phyloP scores from a whole-genome alignment of 2,888 invertebrate species.

The Drosophila limbata region DNA sequence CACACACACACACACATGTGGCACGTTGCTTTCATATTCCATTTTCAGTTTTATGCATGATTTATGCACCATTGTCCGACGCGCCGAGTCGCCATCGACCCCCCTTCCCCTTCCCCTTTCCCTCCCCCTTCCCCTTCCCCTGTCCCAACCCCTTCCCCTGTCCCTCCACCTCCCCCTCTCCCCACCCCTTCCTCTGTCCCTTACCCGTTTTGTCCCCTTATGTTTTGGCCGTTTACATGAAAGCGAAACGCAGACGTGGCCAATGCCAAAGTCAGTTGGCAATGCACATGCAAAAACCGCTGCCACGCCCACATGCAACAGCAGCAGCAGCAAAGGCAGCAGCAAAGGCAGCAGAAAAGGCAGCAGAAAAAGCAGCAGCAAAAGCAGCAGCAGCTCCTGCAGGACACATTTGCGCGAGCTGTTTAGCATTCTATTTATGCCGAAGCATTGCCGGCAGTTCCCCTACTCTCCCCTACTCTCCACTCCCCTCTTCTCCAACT shows the following conservation, averaged over 20 bases:
- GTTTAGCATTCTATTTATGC: conserved; percentile 69
- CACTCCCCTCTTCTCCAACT: neutral
- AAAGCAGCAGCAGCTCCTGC: conserved; percentile 35
- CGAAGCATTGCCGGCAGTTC: conserved; percentile 38
- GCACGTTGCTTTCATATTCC: conserved; percentile 85
- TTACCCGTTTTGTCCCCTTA: conserved; percentile 2
- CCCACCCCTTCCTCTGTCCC: no score
- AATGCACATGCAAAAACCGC: conserved; percentile 37
- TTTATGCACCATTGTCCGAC: conserved; percentile 68
- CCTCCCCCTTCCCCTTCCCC: neutral
- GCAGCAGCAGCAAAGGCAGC: neutral
- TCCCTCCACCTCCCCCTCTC: neutral
- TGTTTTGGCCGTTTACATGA: conserved; percentile 36
- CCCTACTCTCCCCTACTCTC: neutral
- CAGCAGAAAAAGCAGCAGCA: conserved; percentile 7
- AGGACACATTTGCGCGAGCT: conserved; percentile 63
- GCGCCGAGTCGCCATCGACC: conserved; percentile 48
- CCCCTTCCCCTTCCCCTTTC: neutral
- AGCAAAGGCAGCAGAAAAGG: neutral
- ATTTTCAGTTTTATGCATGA: conserved; percentile 71
- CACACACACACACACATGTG: conserved; percentile 10
- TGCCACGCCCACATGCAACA: conserved; percentile 31
- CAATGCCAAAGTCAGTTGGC: conserved; percentile 62
- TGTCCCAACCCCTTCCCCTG: no score
- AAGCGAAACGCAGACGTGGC: conserved; percentile 62